Percentiles rank a stretch among this genome's conserved stretches.
Conservation (phyloP, 2,888 invertebrate species). For the Cataglyphis altisquamis region DNA sequence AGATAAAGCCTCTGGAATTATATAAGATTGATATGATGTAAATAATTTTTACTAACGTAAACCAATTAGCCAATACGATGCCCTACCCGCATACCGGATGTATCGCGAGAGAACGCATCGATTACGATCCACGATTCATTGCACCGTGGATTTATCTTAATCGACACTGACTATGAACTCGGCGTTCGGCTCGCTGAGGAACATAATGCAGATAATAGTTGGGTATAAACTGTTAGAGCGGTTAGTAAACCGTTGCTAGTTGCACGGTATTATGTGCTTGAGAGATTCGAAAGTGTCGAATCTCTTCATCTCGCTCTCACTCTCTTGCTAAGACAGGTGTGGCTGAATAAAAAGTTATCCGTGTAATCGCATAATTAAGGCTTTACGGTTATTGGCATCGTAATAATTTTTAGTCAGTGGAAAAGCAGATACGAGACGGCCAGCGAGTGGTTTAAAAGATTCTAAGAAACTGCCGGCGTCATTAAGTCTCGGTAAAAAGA, state of each 20-base stretch:
- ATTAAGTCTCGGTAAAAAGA: slow-evolving; percentile 38
- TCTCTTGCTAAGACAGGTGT: background rate
- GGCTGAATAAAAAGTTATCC: slow-evolving; percentile 44
- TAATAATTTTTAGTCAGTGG: slow-evolving; percentile 23
- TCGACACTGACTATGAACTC: slow-evolving; percentile 39
- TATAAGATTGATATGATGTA: slow-evolving; percentile 32
- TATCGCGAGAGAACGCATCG: slow-evolving; percentile 55
- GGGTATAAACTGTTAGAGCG: slow-evolving; percentile 58
- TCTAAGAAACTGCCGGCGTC: slow-evolving; percentile 19
- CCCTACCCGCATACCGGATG: slow-evolving; percentile 56
- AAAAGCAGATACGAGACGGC: background rate
- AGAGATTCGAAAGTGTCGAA: slow-evolving; percentile 28
- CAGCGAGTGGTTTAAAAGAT: slow-evolving; percentile 11
- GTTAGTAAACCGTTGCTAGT: slow-evolving; percentile 58
- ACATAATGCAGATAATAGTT: slow-evolving; percentile 63
- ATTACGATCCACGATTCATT: slow-evolving; percentile 64
- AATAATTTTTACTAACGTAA: slow-evolving; percentile 64
- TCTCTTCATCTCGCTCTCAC: background rate
- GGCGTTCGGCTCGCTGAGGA: slow-evolving; percentile 38
- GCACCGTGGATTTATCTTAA: slow-evolving; percentile 66
- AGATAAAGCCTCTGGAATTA: slow-evolving; percentile 24
- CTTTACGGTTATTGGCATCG: slow-evolving; percentile 41
- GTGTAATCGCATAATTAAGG: slow-evolving; percentile 47
- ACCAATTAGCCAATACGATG: slow-evolving; percentile 65
- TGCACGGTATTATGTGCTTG: slow-evolving; percentile 8